phyloP scores from a whole-genome alignment of 2,888 invertebrate species.

The Clistopyga incitator region DNA sequence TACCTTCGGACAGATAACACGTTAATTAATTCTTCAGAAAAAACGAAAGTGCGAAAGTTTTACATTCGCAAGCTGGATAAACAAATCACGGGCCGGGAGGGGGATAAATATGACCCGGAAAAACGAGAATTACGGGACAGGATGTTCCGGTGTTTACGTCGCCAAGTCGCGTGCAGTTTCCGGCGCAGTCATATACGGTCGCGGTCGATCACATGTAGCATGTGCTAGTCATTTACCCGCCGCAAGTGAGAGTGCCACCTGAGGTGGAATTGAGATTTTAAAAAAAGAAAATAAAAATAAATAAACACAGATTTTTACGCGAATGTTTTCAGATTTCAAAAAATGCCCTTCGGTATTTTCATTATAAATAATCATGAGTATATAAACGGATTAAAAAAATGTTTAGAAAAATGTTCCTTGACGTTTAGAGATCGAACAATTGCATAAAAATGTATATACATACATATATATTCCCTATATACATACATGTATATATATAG shows the following conservation, averaged over 20 bases:
- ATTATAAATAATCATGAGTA: no score
- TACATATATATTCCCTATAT: background rate
- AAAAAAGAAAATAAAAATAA: conserved; percentile 2
- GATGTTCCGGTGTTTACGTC: conserved; percentile 50
- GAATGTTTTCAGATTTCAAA: no score
- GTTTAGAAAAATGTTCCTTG: no score
- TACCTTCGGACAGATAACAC: no score
- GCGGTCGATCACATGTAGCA: conserved; percentile 4
- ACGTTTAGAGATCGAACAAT: no score
- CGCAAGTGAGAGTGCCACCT: conserved; percentile 27
- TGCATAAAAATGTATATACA: no score
- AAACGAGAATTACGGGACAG: conserved; percentile 46
- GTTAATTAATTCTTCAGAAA: no score
- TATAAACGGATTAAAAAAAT: no score
- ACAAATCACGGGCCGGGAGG: background rate
- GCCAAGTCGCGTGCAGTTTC: conserved; percentile 37
- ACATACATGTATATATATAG: no score
- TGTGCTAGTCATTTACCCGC: background rate
- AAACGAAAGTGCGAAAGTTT: background rate
- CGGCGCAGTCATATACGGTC: conserved; percentile 20
- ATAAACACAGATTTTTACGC: no score
- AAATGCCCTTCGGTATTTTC: no score
- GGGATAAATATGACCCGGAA: conserved; percentile 28
- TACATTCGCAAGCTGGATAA: background rate
- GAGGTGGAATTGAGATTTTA: conserved; percentile 4